phyloP scores from a whole-genome alignment of 64 coral and sea anemone genomes.

The Pocillopora damicornis region DNA sequence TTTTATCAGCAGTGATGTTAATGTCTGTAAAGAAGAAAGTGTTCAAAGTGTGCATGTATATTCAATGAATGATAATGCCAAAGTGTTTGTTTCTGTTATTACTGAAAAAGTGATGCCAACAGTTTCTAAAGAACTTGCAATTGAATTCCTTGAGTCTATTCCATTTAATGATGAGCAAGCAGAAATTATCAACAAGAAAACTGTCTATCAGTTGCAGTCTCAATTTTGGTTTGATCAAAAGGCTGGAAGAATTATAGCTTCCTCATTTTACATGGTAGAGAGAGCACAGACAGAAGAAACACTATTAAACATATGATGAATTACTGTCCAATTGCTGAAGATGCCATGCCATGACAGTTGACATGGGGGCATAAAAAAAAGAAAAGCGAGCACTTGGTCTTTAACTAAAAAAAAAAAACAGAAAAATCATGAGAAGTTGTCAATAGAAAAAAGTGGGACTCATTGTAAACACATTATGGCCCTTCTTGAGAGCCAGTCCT shows the following conservation, averaged over 20 bases:
- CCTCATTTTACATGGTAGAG: conserved; percentile 24
- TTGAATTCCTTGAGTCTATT: not conserved
- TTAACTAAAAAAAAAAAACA: conserved; percentile 12
- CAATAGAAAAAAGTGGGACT: conserved; percentile 18
- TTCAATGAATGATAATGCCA: conserved; percentile 24
- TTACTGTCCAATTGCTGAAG: conserved; percentile 27
- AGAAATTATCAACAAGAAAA: conserved; percentile 7
- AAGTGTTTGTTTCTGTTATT: not conserved
- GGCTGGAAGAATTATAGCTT: conserved; percentile 30
- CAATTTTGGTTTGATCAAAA: conserved; percentile 12
- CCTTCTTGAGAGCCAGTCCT: conserved; percentile 31
- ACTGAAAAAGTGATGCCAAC: not conserved
- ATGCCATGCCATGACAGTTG: conserved; percentile 22
- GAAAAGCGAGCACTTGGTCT: conserved; percentile 21
- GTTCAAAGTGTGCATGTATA: conserved; percentile 27
- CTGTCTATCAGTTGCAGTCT: not conserved
- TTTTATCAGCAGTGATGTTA: conserved; percentile 3
- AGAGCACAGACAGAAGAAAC: conserved; percentile 19
- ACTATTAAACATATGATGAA: conserved; percentile 16
- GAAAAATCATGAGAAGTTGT: conserved; percentile 13
- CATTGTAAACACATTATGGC: conserved; percentile 24
- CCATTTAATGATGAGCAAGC: not conserved
- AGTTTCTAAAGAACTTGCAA: not conserved
- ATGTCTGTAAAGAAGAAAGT: conserved; percentile 27
- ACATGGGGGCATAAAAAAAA: conserved; percentile 27